phyloP scores from a whole-genome alignment of 2,888 invertebrate species.

The Nomada fabriciana region DNA sequence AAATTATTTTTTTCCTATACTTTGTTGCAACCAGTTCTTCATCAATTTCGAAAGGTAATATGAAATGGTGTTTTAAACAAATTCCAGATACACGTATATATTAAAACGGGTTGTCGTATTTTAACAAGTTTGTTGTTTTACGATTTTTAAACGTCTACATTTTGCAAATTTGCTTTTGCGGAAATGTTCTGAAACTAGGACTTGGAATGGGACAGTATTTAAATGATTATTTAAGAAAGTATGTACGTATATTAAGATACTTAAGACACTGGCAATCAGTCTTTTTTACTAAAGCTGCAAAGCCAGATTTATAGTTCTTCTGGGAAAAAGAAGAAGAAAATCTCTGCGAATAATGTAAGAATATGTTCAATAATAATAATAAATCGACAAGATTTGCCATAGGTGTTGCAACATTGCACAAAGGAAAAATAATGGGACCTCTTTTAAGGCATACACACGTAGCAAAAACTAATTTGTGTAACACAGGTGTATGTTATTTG shows the following conservation, averaged over 20 bases:
- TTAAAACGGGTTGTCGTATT: too few relatives aligned
- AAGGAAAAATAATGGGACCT: slow-evolving; percentile 60
- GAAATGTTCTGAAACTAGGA: neutral
- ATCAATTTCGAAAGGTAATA: too few relatives aligned
- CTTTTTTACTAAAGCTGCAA: neutral
- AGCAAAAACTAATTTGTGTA: slow-evolving; percentile 72
- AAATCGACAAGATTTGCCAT: slow-evolving; percentile 72
- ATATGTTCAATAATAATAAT: slow-evolving; percentile 22
- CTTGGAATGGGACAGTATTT: neutral
- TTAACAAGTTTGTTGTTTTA: too few relatives aligned
- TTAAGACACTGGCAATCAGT: neutral
- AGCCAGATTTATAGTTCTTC: too few relatives aligned
- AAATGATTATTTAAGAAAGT: neutral
- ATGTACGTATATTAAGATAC: neutral
- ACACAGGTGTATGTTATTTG: slow-evolving; percentile 38
- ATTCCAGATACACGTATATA: too few relatives aligned
- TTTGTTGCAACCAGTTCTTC: too few relatives aligned
- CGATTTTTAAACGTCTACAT: too few relatives aligned
- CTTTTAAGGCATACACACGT: slow-evolving; percentile 50
- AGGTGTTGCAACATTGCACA: slow-evolving; percentile 66
- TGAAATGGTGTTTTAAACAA: too few relatives aligned
- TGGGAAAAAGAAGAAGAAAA: neutral
- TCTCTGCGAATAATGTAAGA: neutral
- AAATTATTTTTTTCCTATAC: too few relatives aligned
- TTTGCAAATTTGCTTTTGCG: too few relatives aligned